Evolutionary conservation across 2,797 vertebrate species (phyloP).

Genomic region (Petrocephalus schoutedeni): DNA sequence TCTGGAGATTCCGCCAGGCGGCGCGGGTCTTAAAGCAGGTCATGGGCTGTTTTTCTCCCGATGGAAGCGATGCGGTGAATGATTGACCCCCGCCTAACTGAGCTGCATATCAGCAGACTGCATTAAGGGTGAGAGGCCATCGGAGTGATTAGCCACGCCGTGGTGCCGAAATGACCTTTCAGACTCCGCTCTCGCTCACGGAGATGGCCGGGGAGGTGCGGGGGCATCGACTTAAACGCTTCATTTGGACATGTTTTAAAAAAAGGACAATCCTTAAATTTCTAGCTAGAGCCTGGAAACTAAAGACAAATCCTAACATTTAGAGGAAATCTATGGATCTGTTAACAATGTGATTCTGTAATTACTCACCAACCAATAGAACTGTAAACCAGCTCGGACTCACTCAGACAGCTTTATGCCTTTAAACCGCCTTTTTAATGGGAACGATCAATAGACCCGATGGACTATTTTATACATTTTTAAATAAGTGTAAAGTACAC

Average conservation of each 20-base stretch:
- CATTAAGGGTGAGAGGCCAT: neutral
- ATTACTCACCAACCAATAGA: neutral
- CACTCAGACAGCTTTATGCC: neutral
- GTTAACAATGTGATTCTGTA: neutral
- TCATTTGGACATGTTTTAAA: neutral
- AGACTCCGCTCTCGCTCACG: neutral
- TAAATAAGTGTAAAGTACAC: too few species aligned
- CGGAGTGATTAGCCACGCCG: neutral
- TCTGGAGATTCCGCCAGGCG: neutral
- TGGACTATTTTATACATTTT: too few species aligned
- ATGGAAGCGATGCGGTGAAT: constrained; percentile 43
- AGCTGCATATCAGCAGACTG: neutral
- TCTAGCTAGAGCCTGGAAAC: neutral
- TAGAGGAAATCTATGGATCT: neutral
- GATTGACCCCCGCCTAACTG: constrained; percentile 40
- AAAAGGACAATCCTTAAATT: neutral
- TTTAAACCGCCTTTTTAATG: too few species aligned
- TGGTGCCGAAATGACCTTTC: neutral
- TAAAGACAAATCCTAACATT: neutral
- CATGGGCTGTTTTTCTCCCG: neutral
- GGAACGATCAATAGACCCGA: too few species aligned
- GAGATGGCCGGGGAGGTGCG: neutral
- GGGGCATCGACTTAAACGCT: neutral
- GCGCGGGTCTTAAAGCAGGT: neutral
- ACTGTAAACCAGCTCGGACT: neutral